Percentiles rank a stretch among this genome's conserved stretches.
Conservation (phyloP, 2,888 invertebrate species). For the Sinopyrophorus schimmeli region DNA sequence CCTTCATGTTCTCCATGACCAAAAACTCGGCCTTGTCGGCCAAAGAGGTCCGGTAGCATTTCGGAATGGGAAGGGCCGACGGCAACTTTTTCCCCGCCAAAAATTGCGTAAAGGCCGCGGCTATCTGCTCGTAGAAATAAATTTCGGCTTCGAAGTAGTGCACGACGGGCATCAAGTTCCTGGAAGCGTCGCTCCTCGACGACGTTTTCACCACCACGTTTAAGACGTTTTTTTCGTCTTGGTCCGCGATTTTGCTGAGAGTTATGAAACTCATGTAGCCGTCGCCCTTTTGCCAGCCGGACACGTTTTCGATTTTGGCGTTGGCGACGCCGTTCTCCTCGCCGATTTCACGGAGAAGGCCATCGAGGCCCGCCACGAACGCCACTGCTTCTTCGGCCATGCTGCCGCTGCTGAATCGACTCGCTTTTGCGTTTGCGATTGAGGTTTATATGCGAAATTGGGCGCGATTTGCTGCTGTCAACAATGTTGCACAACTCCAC, state of each 20-base stretch:
- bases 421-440: too few species aligned
- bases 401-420: too few species aligned
- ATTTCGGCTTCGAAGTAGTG: slow-evolving; percentile 4
- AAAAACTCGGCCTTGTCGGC: slow-evolving; percentile 30
- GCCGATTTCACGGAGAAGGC: too few species aligned
- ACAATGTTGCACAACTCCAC: too few species aligned
- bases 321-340: slow-evolving; percentile 11
- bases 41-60: not conserved
- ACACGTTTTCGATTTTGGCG: slow-evolving; percentile 24
- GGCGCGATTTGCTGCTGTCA: too few species aligned
- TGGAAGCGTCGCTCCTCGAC: slow-evolving; percentile 1
- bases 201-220: slow-evolving; percentile 26
- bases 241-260: slow-evolving; percentile 33
- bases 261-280: slow-evolving; percentile 39
- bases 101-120: not conserved
- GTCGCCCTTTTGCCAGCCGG: slow-evolving; percentile 36
- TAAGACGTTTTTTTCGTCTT: slow-evolving; percentile 25
- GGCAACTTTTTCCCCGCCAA: not conserved
- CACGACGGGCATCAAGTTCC: not conserved
- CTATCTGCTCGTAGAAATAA: slow-evolving; percentile 7
- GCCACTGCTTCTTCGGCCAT: too few species aligned
- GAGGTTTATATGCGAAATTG: too few species aligned
- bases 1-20: slow-evolving; percentile 42
- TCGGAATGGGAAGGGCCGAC: not conserved
- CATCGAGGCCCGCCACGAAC: too few species aligned